A percentile compares a stretch with the other conserved stretches of the same genome.
phyloP scores from a whole-genome alignment of 2,797 vertebrate genomes.

The Picus viridis region DNA sequence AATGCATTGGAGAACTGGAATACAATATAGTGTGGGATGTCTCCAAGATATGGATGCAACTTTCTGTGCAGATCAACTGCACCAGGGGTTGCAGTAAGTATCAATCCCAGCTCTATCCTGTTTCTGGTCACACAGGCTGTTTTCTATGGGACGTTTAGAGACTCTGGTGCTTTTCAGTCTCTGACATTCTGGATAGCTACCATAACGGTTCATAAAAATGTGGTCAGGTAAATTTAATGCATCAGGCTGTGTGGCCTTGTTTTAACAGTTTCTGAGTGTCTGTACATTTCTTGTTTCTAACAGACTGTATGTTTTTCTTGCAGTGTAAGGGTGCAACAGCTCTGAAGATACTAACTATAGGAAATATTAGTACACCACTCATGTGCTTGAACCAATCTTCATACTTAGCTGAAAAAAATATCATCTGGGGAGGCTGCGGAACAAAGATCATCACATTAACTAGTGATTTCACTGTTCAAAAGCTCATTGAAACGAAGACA shows the following conservation, averaged over 20 bases:
- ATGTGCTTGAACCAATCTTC: slow-evolving; percentile 86
- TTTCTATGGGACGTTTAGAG: fast-evolving
- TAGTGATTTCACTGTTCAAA: slow-evolving; percentile 86
- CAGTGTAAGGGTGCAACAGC: slow-evolving; percentile 86
- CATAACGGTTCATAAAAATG: background rate
- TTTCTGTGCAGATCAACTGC: background rate
- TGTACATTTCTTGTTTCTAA: background rate
- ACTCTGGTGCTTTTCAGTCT: background rate
- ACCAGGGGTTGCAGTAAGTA: background rate
- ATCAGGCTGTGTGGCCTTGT: background rate
- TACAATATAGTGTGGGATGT: background rate
- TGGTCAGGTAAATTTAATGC: background rate
- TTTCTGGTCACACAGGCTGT: background rate
- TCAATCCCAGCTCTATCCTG: background rate
- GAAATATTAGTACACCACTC: slow-evolving; percentile 86
- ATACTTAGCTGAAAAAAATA: slow-evolving; percentile 81
- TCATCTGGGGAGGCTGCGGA: slow-evolving; percentile 91
- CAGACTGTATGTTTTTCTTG: background rate
- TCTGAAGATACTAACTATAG: slow-evolving; percentile 84
- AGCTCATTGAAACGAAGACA: slow-evolving; percentile 87
- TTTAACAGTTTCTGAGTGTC: background rate
- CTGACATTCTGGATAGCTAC: background rate
- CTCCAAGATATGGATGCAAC: background rate
- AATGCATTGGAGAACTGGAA: background rate
- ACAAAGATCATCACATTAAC: slow-evolving; percentile 87